Evolutionary conservation across 2,113 vertebrate genomes (phyloP), one percentile per base, ranked within the genome.

Genomic region (Chamaetylas fuelleborni): DNA sequence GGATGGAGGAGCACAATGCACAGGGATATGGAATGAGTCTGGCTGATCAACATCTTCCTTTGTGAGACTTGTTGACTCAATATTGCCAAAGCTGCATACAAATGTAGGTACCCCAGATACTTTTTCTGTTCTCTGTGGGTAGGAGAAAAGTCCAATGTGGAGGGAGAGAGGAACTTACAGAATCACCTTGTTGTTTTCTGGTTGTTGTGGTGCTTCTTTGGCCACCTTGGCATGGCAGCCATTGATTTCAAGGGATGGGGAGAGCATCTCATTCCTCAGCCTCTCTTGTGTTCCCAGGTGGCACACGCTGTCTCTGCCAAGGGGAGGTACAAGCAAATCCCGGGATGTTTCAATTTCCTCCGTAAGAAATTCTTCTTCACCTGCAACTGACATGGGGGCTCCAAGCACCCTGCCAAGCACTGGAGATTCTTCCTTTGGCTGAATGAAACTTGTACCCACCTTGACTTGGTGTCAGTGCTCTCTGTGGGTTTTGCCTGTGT

Each of bases 291-390:
- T 96, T 80, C 79, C 8, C 97, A 99, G 99, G 99, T 99, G 14
- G 98, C 99, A 14, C 4, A 98, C 0, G 93, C 98, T 2, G 99
- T 99, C n/a, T 98, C 99, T 9, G 98, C 97, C 76, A 99, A 98
- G 97, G 99, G 98, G 11, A 57, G 61, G 66, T 99, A 98, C 97
- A 99, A 99, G 91, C 99, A 99, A 97, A 99, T 99, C 54, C 99
- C 99, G 0, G 99, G 99, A 45, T 99, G 97, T 33, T 99, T 99
- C 95, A 99, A 99, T 92, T 99, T 99, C 74, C 99, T 99, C 42
- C 99, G 99, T 57, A 99, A 99, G 88, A 98, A 85, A 36, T 96
- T 99, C 85, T 98, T 98, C 96, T 99, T 99, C 72, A 47, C 65
- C 13, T 96, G 91, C 0, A 62, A 66, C 10, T 94, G 88, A 96